A percentile compares a stretch with the other conserved stretches of the same genome.
These are phyloP conservation scores for Thunnus thynnus DNA, from an alignment of 2,113 vertebrate genomes.

Conservation along the genomic window DNA sequence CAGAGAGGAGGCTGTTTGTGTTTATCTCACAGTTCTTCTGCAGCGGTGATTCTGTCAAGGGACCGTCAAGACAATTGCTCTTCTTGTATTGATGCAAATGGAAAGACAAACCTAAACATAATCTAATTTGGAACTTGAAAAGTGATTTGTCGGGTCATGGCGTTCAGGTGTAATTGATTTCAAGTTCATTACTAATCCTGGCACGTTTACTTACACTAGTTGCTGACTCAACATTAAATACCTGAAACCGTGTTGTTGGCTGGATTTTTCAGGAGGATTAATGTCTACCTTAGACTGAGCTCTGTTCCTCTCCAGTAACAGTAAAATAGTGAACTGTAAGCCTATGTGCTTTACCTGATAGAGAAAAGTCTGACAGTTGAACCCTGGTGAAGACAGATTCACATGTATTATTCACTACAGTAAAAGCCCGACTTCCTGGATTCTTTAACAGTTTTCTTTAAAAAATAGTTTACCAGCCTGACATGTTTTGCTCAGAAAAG, in stretches of 20 bases:
- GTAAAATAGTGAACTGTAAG: background rate
- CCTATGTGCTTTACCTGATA: background rate
- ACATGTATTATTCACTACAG: conserved; percentile 29
- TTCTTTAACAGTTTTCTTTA: background rate
- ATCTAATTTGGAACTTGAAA: conserved; percentile 7
- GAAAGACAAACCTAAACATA: background rate
- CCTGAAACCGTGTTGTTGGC: conserved; percentile 27
- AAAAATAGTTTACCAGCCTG: background rate
- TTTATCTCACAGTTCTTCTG: conserved; percentile 10
- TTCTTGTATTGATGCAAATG: background rate
- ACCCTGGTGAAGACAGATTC: conserved; percentile 4
- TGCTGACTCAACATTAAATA: conserved; percentile 31
- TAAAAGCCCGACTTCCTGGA: background rate
- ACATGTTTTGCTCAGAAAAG: background rate
- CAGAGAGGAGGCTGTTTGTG: conserved; percentile 2
- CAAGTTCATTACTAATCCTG: conserved; percentile 14
- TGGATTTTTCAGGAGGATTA: conserved; percentile 27
- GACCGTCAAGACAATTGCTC: background rate
- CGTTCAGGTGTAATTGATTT: conserved; percentile 41
- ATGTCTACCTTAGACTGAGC: background rate
- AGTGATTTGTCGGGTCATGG: conserved; percentile 34
- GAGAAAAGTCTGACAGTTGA: conserved; percentile 28
- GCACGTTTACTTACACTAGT: conserved; percentile 12
- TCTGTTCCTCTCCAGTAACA: background rate
- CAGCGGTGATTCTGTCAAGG: conserved; percentile 11